Conservation (phyloP, 2,888 invertebrate genomes). For the Trichacis sp. region DNA sequence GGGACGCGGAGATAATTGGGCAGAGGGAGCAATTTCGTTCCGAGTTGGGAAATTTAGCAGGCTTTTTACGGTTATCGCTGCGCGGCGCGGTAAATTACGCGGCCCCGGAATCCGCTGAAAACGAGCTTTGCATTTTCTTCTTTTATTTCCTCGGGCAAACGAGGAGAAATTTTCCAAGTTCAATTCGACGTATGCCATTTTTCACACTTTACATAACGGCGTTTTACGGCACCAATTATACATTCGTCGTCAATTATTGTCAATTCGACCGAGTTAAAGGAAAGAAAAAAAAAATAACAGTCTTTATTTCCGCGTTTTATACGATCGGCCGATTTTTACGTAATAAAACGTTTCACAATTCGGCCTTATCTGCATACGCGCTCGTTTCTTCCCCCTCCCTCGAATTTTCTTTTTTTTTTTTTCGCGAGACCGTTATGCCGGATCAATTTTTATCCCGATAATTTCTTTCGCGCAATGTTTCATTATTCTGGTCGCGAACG, state of each 20-base stretch:
- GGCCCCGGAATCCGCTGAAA: not conserved
- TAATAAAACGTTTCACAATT: not conserved
- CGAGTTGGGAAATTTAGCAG: too few relatives aligned
- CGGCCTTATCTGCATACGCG: not conserved
- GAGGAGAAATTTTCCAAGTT: not conserved
- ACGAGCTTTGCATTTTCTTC: not conserved
- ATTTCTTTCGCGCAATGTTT: too few relatives aligned
- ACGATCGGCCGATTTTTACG: not conserved
- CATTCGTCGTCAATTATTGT: not conserved
- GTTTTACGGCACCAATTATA: not conserved
- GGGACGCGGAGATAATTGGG: too few relatives aligned
- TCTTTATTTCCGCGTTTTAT: not conserved
- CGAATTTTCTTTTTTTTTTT: not conserved
- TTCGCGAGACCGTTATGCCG: not conserved
- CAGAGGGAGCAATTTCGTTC: too few relatives aligned
- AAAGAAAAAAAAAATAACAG: too few relatives aligned
- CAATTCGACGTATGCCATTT: too few relatives aligned
- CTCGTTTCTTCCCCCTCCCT: not conserved
- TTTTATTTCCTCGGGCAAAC: slow-evolving; percentile 12
- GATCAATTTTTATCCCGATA: not conserved
- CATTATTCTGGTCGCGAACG: too few relatives aligned
- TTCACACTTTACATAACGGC: too few relatives aligned
- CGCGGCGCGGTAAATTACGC: too few relatives aligned
- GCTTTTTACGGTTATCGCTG: too few relatives aligned
- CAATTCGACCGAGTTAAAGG: not conserved